Base-by-base conservation (phyloP, 1,140 invertebrate genomes). In the Pogonus chalceus region DNA sequence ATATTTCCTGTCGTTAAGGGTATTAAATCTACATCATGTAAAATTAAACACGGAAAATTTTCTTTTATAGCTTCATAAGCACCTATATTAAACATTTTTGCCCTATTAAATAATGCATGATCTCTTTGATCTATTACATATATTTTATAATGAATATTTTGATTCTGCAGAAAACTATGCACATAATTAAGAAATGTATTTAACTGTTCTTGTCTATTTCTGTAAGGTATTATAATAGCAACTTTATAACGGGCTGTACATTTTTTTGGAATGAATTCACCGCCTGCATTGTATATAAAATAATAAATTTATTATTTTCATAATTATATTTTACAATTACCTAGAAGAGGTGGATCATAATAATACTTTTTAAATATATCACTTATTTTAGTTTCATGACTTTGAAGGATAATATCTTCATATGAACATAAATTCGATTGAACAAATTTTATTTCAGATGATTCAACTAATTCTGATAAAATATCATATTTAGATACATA, bases 1-100 rank as follows among this genome's bases (percentile, higher is more conserved):
- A 96, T 79, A 72, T 97, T 96, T 2, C 85, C 80, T 52, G 82
- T 80, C 71, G 90, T 90, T 58, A 96, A 78, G 10, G 95, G 95
- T 53, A 98, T 77, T 18, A 98, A 71, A 74, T 98, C 94, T 37
- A 98, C 88, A 68, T 98, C 94, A 71, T 97, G 94, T 62, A 98
- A 87, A 49, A 98, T 84, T 47, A 96, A 82, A 66, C 96, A 98
- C 21, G 90, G 82, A 70, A 83, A 92, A 47, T 82, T 79, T 46
- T 75, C 70, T 53, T 77, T 79, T 24, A 81, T 78, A 0, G 90
- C 88, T 63, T 91, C 83, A 2, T 77, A 69, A 58, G 90, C 93
- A 1, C 92, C 96, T 57, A 94, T 84, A 68, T 98, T 98, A 62
- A 98, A 85, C 7, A 98, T 76, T 68, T 92, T 91, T 0, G 89